Conservation (phyloP, 2,797 vertebrate genomes). For the Epinephelus malabaricus region DNA sequence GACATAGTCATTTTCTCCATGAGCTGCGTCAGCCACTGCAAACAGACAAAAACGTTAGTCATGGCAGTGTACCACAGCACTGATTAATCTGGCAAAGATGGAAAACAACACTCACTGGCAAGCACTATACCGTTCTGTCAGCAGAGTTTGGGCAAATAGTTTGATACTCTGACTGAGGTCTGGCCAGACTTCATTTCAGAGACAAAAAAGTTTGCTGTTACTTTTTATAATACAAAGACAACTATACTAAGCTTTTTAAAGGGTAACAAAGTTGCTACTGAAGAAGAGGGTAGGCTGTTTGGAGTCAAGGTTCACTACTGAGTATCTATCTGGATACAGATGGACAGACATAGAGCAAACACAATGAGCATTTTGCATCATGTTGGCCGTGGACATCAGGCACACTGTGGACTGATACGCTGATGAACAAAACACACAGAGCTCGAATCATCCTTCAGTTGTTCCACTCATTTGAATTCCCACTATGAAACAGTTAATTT, state of each 20-base stretch:
- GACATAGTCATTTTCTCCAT: constrained; percentile 53
- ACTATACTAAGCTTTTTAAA: neutral
- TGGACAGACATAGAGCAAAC: neutral
- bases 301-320: neutral
- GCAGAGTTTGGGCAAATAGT: constrained; percentile 41
- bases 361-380: neutral
- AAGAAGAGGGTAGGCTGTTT: neutral
- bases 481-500: neutral
- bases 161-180: constrained; percentile 26
- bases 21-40: constrained; percentile 42
- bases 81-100: constrained; percentile 60
- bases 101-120: constrained; percentile 44
- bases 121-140: constrained; percentile 23
- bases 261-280: neutral
- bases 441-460: constrained; percentile 11
- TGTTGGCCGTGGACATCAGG: neutral
- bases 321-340: neutral
- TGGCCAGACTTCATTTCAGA: constrained; percentile 16
- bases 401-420: neutral
- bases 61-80: constrained; percentile 38
- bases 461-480: neutral
- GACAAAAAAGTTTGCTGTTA: constrained; percentile 15
- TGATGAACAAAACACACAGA: neutral
- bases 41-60: constrained; percentile 27
- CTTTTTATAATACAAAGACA: neutral